These are phyloP conservation scores for Hippopotamus amphibius DNA, from an alignment of 2,113 vertebrate genomes.

Conservation along the genomic window DNA sequence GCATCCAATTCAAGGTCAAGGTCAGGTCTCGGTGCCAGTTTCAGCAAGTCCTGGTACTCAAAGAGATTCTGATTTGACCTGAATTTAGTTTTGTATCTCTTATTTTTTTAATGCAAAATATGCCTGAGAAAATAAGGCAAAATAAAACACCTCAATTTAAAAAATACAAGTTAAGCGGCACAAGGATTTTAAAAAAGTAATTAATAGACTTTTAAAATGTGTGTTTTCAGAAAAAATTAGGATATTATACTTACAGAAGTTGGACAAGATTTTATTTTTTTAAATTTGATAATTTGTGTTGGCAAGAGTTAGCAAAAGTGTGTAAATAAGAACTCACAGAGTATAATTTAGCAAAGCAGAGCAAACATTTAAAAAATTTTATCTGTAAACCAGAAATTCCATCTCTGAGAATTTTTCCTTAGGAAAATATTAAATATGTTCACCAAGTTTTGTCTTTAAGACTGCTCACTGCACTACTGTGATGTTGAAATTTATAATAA, in stretches of 20 bases:
- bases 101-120: constrained; percentile 45
- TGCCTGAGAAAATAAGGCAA: constrained; percentile 6
- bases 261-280: background rate
- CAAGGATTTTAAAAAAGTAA: background rate
- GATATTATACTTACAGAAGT: background rate
- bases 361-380: background rate
- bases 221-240: background rate
- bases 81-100: background rate
- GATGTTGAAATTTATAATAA: background rate
- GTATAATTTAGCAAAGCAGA: background rate
- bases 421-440: background rate
- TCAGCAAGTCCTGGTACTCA: constrained; percentile 11
- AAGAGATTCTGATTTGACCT: constrained; percentile 26
- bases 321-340: background rate
- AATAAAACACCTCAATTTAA: background rate
- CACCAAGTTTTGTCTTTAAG: background rate
- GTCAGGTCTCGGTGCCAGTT: background rate
- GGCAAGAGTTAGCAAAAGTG: background rate
- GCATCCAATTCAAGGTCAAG: constrained; percentile 8
- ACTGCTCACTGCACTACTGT: background rate
- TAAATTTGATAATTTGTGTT: background rate
- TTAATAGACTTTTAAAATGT: background rate
- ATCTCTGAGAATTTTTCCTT: background rate
- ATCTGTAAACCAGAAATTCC: background rate
- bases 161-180: background rate